phyloP scores from a whole-genome alignment of 2,797 vertebrate species.

The Anguilla anguilla region DNA sequence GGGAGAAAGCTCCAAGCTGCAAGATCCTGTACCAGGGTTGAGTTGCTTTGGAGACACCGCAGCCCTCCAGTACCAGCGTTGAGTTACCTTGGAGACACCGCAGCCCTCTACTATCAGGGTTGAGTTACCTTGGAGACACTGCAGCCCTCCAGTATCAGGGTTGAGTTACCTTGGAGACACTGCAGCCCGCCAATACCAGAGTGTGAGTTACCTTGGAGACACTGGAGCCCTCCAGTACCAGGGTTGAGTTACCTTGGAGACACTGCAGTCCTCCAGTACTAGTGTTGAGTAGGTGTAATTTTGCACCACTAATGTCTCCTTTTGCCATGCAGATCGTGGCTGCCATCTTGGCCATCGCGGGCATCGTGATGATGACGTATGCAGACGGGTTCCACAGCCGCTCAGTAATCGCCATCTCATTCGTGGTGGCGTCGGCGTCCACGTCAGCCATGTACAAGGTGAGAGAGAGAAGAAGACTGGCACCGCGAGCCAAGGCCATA shows the following conservation, averaged over 20 bases:
- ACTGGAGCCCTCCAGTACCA: not conserved
- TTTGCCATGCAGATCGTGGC: constrained; percentile 75
- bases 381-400: constrained; percentile 84
- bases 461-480: constrained; percentile 18
- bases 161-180: not conserved
- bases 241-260: not conserved
- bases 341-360: constrained; percentile 82
- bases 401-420: constrained; percentile 80
- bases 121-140: not conserved
- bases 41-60: not conserved
- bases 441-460: constrained; percentile 85
- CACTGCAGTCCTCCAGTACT: not conserved
- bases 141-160: not conserved
- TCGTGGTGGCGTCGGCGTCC: constrained; percentile 82
- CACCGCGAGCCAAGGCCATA: not conserved
- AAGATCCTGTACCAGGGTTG: not conserved
- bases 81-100: not conserved
- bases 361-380: constrained; percentile 86
- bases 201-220: not conserved
- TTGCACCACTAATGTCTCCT: too few relatives aligned
- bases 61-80: not conserved
- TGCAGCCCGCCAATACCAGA: not conserved
- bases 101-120: too few relatives aligned
- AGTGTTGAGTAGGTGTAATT: not conserved
- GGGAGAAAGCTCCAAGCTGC: not conserved